phyloP scores from a whole-genome alignment of 2,888 invertebrate species.

The Gastracanthus pulcherrimus region DNA sequence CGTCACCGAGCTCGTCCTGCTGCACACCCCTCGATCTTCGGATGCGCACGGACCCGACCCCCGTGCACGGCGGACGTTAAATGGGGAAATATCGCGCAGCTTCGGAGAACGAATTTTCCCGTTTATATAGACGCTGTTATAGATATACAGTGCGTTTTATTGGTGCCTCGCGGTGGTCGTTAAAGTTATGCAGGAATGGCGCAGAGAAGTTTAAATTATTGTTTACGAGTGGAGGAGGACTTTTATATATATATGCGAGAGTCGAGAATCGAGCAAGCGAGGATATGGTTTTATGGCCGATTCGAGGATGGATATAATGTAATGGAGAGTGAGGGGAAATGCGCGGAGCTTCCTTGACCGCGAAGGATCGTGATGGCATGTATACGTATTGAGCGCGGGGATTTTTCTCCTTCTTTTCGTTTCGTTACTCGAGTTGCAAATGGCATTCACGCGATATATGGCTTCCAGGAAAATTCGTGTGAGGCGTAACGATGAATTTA shows the following conservation, averaged over 20 bases:
- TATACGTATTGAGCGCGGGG: not conserved
- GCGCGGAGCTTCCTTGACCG: constrained; percentile 24
- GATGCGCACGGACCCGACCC: too few relatives aligned
- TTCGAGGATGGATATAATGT: not conserved
- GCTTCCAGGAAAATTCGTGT: not conserved
- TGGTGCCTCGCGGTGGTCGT: not conserved
- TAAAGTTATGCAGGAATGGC: constrained; percentile 20
- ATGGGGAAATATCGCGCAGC: too few relatives aligned
- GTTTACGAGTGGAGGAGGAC: constrained; percentile 8
- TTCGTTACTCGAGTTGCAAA: not conserved
- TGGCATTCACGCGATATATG: not conserved
- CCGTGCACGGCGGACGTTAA: too few relatives aligned
- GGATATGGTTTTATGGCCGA: constrained; percentile 29
- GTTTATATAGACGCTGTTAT: too few relatives aligned
- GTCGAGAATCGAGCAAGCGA: too few relatives aligned
- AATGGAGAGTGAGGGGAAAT: not conserved
- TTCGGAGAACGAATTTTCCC: too few relatives aligned
- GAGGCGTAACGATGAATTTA: not conserved
- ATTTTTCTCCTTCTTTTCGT: not conserved
- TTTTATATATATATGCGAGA: not conserved
- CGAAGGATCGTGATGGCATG: constrained; percentile 9
- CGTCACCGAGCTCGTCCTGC: not conserved
- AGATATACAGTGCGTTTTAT: too few relatives aligned
- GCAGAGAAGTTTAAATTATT: constrained; percentile 42
- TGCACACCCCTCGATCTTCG: not conserved